A percentile compares a stretch with the other conserved stretches of the same genome.
These are phyloP conservation scores for Hirundo rustica DNA, from an alignment of 2,797 vertebrate genomes.

Conservation along the genomic window DNA sequence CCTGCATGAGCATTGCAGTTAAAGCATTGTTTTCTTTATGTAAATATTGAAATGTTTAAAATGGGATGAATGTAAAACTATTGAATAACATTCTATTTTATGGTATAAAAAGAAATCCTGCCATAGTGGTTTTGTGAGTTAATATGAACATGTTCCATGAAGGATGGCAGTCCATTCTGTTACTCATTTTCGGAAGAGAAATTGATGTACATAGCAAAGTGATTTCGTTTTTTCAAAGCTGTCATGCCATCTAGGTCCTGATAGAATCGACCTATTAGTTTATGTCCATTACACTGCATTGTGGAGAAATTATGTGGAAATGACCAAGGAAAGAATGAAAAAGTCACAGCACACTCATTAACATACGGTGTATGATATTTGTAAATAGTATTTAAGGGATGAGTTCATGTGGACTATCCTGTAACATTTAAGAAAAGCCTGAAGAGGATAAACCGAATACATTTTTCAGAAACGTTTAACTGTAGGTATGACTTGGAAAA, in stretches of 20 bases:
- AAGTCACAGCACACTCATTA: neutral
- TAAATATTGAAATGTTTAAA: neutral
- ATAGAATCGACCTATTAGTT: neutral
- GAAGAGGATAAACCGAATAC: neutral
- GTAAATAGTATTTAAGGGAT: neutral
- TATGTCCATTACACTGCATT: neutral
- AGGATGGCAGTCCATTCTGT: neutral
- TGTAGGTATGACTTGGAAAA: neutral
- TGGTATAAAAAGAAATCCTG: neutral
- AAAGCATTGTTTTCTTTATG: neutral
- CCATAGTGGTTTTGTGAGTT: neutral
- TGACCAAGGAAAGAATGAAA: neutral
- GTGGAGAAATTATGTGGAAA: neutral
- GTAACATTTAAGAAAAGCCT: neutral
- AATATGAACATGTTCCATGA: neutral
- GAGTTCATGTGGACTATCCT: neutral
- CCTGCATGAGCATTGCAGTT: constrained; percentile 57
- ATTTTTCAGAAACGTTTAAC: neutral
- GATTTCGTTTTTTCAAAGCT: neutral
- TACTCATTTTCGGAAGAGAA: neutral
- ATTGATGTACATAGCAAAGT: neutral
- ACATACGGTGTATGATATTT: neutral
- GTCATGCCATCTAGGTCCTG: neutral
- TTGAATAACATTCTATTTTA: neutral
- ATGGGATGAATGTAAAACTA: neutral